A percentile compares a stretch with the other conserved stretches of the same genome.
Evolutionary conservation across 2,888 invertebrate genomes (phyloP).

Genomic region (Orthosia cruda): DNA sequence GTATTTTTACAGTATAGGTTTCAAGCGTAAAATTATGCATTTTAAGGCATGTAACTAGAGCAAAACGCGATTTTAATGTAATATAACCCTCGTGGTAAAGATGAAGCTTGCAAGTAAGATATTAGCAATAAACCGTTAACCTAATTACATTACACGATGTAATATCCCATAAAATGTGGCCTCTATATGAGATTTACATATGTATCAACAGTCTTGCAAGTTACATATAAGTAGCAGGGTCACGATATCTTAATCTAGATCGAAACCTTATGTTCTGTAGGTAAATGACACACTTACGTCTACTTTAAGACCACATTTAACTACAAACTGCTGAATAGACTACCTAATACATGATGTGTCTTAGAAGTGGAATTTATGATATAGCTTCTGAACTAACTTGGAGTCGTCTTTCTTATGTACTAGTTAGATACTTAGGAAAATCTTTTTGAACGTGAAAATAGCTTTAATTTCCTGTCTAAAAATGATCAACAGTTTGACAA

Average conservation of each 20-base stretch:
- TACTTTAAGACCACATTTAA: not conserved
- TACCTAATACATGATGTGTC: not conserved
- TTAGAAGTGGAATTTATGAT: not conserved
- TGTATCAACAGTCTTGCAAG: conserved; percentile 17
- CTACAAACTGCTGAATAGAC: not conserved
- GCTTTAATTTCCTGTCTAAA: no score
- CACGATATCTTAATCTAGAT: conserved; percentile 43
- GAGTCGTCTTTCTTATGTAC: not conserved
- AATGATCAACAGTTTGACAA: no score
- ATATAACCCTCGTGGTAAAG: conserved; percentile 38
- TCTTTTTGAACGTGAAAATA: no score
- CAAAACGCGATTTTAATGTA: conserved; percentile 20
- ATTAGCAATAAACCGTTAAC: conserved; percentile 65
- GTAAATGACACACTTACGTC: not conserved
- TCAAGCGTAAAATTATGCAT: conserved; percentile 1
- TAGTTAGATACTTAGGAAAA: not conserved
- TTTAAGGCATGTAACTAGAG: conserved; percentile 32
- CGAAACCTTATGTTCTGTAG: conserved; percentile 22
- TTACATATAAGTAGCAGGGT: conserved; percentile 8
- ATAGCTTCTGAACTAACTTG: not conserved
- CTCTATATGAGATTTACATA: conserved; percentile 56
- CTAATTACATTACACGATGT: conserved; percentile 54
- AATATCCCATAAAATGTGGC: conserved; percentile 49
- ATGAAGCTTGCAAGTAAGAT: conserved; percentile 33
- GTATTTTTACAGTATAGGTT: not conserved